Percentiles rank a stretch among this genome's conserved stretches.
Evolutionary conservation across 1,140 invertebrate genomes (phyloP).

Genomic region (Hirudo medicinalis): DNA sequence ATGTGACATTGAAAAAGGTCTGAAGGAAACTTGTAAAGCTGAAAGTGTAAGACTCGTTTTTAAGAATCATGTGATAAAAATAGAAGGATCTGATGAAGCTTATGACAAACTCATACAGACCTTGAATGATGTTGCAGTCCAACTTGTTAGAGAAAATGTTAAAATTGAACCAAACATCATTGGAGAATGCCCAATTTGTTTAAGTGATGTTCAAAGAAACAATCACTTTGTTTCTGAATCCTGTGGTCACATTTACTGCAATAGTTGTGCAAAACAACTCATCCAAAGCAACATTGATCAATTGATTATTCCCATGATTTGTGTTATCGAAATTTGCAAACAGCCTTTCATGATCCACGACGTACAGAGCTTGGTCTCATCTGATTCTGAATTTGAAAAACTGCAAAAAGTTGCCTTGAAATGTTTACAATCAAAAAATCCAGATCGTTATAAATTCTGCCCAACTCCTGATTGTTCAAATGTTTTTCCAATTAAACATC

Average conservation of each 20-base stretch:
- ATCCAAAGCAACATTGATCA: background rate
- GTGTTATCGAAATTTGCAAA: constrained; percentile 14
- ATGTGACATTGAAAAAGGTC: background rate
- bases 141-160: background rate
- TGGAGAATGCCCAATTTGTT: constrained; percentile 19
- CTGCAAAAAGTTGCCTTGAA: background rate
- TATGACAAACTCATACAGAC: background rate
- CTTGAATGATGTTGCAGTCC: background rate
- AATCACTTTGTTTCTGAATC: constrained; percentile 13
- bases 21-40: background rate
- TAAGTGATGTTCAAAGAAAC: constrained; percentile 4
- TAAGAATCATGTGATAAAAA: background rate
- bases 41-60: background rate
- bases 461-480: constrained; percentile 19
- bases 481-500: constrained; percentile 1
- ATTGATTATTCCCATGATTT: constrained; percentile 12
- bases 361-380: background rate
- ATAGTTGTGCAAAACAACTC: constrained; percentile 6
- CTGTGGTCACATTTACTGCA: constrained; percentile 22
- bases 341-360: constrained; percentile 9
- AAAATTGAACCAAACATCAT: background rate
- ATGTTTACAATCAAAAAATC: constrained; percentile 11
- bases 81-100: background rate
- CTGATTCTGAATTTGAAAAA: background rate
- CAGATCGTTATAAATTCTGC: constrained; percentile 8